A percentile compares a stretch with the other conserved stretches of the same genome.
phyloP scores from a whole-genome alignment of 2,888 invertebrate species.

The Thereva unica region DNA sequence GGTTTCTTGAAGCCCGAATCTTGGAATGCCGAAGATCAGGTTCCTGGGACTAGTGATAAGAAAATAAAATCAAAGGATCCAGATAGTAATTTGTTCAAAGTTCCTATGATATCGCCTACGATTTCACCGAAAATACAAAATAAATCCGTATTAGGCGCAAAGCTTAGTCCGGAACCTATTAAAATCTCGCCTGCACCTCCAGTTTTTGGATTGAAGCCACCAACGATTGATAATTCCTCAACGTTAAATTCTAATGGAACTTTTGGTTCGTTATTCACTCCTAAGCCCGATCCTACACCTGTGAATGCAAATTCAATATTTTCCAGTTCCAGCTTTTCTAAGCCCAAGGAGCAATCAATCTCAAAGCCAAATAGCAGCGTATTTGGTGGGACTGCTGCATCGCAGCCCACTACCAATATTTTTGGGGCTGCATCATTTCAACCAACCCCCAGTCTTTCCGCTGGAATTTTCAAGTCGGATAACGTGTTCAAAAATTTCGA shows the following conservation, averaged over 20 bases:
- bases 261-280: background rate
- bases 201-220: conserved; percentile 13
- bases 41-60: conserved; percentile 12
- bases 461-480: conserved; percentile 16
- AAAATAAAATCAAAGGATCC: conserved; percentile 17
- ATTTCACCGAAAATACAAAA: conserved; percentile 45
- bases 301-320: no score
- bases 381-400: conserved; percentile 41
- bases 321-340: background rate
- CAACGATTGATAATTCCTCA: background rate
- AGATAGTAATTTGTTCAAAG: conserved; percentile 50
- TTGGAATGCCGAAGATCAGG: conserved; percentile 61
- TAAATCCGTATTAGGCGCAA: background rate
- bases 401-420: conserved; percentile 8
- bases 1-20: conserved; percentile 66
- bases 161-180: background rate
- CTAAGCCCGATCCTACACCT: no score
- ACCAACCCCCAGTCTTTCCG: background rate
- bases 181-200: conserved; percentile 16
- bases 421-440: conserved; percentile 37
- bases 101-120: conserved; percentile 48
- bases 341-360: background rate
- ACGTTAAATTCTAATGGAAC: conserved; percentile 1
- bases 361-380: conserved; percentile 10
- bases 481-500: conserved; percentile 37